Base-by-base conservation (phyloP, 2,797 vertebrate genomes). In the Geotrypetes seraphini region DNA sequence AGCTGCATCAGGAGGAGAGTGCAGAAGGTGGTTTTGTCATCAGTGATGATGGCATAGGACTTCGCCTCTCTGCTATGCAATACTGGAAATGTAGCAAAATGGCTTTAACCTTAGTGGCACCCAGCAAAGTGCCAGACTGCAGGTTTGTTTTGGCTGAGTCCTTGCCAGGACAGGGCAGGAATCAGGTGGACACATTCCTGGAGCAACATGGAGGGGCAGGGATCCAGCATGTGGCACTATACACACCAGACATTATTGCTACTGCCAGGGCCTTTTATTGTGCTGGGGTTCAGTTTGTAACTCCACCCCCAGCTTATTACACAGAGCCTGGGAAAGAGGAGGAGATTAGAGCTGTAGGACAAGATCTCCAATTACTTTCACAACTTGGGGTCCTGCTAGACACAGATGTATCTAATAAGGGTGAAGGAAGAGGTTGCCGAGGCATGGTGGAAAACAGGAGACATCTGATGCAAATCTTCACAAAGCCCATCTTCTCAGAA, bases 401-500 rank as follows among this genome's bases (percentile, higher is more conserved):
- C 61, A 73, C 83, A 3, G 63, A 63, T 6, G 22, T 47, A 10
- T 36, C 21, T 1, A 22, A 48, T 3, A 25, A 60, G 4, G 37
- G 49, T 25, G 39, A 67, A 19, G n/a, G n/a, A 8, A 28, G n/a
- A n/a, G n/a, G 12, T 3, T 0, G 0, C 9, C 3, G 0, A 0
- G 7, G 21, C 5, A 7, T 19, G 9, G 19, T 10, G 16, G 12
- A 0, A 31, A n/a, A n/a, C n/a, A 41, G 44, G 10, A 38, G 78
- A 28, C 84, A 89, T 48, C 69, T 99, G 22, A 84, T 99, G 47
- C 96, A 99, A 71, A 80, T 97, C 33, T 99, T 99, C 50, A 90
- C 88, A 22, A 88, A 86, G 51, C 91, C 91, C 29, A 61, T 99
- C 41, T 98, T 97, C 23, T 45, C 63, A 0, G 86, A 97, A 50